Base-by-base conservation (phyloP, 2,888 invertebrate species). In the Lydus trimaculatus region DNA sequence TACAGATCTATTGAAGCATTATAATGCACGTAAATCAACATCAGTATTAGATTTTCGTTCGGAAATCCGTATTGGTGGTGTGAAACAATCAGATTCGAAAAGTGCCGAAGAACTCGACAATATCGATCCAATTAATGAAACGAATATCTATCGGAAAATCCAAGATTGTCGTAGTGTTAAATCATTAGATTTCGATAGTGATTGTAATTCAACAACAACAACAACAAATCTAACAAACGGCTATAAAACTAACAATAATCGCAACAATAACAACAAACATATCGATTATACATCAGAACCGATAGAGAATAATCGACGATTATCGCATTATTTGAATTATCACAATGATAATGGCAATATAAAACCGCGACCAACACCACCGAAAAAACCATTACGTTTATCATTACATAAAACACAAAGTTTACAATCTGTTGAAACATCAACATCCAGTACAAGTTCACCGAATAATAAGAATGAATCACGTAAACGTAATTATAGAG, bases 391-490 rank as follows among this genome's bases (percentile, higher is more conserved):
- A 0, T 84, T 95, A 61, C 88, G 95, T 11, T 85, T 96, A 52
- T 95, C 95, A 0, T 85, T 96, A 62, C 95, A 95, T 81, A 90
- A 94, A 76, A 94, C 95, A 0, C 91, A 93, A 72, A 95, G 94
- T 83, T 88, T 94, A 61, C 94, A 94, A 80, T 93, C 93, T 0
- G 89, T 94, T 0, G 88, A 88, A 72, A 85, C 86, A 0, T 84
- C 85, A 1, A 75, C 80, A 1, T 75, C 81, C 0, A 72, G 72
- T 31, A 77, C 75, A 7, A 79, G 77, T n/a, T 74, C 72, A 13
- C 74, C 74, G 0, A 73, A 74, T 9, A 79, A 80, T 15, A 80
- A 80, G 63, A 72, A 75, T 20, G 79, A 79, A 59, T 78, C 76
- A 3, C 76, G 82, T 15, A 92, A 92, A 80, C 84, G 91, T 60